phyloP scores from a whole-genome alignment of 2,113 vertebrate species.

The Chlorodrepanis virens region DNA sequence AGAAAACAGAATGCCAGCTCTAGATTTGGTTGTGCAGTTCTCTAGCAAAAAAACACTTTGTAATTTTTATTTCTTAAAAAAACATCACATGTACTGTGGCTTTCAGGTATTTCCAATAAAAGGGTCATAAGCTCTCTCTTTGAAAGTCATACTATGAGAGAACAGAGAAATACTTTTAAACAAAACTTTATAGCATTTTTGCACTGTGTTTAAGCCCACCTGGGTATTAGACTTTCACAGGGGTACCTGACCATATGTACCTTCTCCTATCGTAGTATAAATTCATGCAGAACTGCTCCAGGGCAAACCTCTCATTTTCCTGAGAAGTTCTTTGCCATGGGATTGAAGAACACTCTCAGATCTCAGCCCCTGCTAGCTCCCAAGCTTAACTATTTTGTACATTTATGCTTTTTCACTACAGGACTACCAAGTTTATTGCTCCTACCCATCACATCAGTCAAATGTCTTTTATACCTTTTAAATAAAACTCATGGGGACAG shows the following conservation, averaged over 20 bases:
- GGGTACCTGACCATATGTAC: not conserved
- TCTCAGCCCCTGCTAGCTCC: not conserved
- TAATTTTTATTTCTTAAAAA: not conserved
- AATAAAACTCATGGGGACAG: not conserved
- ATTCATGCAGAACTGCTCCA: not conserved
- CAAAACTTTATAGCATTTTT: not conserved
- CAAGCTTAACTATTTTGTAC: not conserved
- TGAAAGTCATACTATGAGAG: not conserved
- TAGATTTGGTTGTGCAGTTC: not conserved
- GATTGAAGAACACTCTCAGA: not conserved
- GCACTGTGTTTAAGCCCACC: not conserved
- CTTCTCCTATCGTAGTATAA: not conserved
- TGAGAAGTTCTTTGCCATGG: not conserved
- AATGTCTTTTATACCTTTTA: not conserved
- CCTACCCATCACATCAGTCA: not conserved
- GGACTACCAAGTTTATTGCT: not conserved
- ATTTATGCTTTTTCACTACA: not conserved
- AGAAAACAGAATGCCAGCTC: not conserved
- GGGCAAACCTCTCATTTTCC: not conserved
- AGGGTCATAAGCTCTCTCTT: not conserved
- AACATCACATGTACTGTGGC: fast-evolving
- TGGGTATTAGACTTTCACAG: not conserved
- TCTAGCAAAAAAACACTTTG: not conserved
- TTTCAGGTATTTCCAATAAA: not conserved
- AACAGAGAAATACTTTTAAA: not conserved